Base-by-base conservation (phyloP, 1,140 invertebrate species). In the Mamestra configurata region DNA sequence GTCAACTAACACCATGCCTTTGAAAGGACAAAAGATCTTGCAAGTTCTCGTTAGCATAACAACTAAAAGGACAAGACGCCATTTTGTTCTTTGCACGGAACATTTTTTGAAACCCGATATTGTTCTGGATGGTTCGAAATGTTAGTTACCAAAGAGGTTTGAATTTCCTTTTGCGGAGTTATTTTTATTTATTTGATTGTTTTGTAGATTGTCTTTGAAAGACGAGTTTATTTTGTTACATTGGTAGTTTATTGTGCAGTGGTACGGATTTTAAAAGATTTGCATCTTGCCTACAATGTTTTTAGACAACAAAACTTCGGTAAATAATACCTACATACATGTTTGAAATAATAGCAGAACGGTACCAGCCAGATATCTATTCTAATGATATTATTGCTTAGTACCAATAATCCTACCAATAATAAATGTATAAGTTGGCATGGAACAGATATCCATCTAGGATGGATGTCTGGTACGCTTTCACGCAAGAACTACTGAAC, bases 41-140 rank as follows among this genome's bases (percentile, higher is more conserved):
- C 35, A 66, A 20, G 15, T 40, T 8, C 10, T 66, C 61, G 35
- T 66, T 66, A 66, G 18, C 61, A 40, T 66, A 57, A 40, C 35
- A n/a, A 43, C 40, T 43, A 49, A n/a, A n/a, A 49, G 43, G 43
- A 4, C 11, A 11, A 15, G 61, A 1, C 43, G 35, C 18, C 35
- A 40, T 11, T 10, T 40, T 66, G 18, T 22, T 11, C 61, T 66
- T 66, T 66, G 35, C 35, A 20, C 3, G 4, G 61, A 49, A 66
- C 35, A 40, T 66, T 66, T 35, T 66, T 66, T 40, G 61, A 40
- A 66, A 66, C 15, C 20, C n/a, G 18, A 66, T 40, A 40, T 6
- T 31, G 15, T 66, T 64, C 3, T 10, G 22, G 6, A 66, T 20
- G 31, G 18, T 2, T 4, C 59, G 35, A 20, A 40, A 22, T 40